Evolutionary conservation across 2,888 invertebrate genomes (phyloP).

Genomic region (Sinodicranocentrus sp.): DNA sequence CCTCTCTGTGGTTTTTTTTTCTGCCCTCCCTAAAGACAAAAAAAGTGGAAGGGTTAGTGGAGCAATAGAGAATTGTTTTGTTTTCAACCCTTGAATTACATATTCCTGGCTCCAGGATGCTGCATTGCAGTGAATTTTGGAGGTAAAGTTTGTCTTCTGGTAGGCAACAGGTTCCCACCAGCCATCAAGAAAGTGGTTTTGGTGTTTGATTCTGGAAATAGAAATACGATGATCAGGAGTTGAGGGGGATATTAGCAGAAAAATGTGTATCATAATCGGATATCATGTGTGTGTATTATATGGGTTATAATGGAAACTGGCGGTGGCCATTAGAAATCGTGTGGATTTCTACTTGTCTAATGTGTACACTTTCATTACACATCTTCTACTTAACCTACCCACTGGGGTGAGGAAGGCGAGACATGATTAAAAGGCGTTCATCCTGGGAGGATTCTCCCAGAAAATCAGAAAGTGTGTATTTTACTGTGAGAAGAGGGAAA

Average conservation of each 20-base stretch:
- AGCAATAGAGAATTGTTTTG: not conserved
- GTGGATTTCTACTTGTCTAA: conserved; percentile 28
- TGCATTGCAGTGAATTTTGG: not conserved
- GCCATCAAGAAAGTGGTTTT: not conserved
- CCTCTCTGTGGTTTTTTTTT: not conserved
- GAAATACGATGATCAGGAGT: conserved; percentile 22
- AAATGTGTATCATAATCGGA: not conserved
- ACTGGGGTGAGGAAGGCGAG: not conserved
- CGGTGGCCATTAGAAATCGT: conserved; percentile 44
- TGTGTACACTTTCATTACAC: conserved; percentile 5
- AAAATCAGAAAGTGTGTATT: too few species aligned
- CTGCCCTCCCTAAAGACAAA: too few species aligned
- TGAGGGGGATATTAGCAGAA: not conserved
- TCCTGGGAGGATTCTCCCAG: not conserved
- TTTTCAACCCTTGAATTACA: not conserved
- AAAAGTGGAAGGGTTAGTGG: not conserved
- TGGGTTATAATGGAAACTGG: not conserved
- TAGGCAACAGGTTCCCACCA: conserved; percentile 25
- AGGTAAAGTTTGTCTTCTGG: not conserved
- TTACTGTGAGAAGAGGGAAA: too few species aligned
- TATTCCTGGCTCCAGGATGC: conserved; percentile 36
- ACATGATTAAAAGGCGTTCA: conserved; percentile 27
- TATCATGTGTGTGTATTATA: not conserved
- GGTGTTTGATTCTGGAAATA: not conserved
- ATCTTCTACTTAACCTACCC: too few species aligned